Evolutionary conservation across 2,888 invertebrate genomes (phyloP), one percentile per base, ranked within the genome.

Genomic region (Ichneumon xanthorius): DNA sequence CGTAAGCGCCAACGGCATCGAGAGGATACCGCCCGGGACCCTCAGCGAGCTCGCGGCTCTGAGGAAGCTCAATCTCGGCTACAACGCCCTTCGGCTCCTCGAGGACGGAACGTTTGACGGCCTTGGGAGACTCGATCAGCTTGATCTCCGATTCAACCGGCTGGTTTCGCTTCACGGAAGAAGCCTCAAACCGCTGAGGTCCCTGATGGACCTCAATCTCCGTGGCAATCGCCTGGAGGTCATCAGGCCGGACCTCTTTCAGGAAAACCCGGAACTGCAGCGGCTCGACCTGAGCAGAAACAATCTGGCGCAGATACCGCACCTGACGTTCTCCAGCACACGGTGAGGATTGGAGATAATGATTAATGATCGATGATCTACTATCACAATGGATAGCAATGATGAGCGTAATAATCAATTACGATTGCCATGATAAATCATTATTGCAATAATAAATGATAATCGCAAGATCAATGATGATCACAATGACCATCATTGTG

Each of bases 91-190:
- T 67, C 95, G 96, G 85, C 94, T 95, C 81, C 92, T 98, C 65
- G 97, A 97, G 87, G 95, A 96, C 82, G 95, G 95, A 5, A 95
- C 96, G 0, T 96, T 98, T 85, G 95, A 95, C 67, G 97, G 97
- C 55, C 94, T 98, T 58, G 94, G 95, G 45, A 95, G 96, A 67
- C 92, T 98, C 76, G 97, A 98, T 94, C 94, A 96, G 86, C 93
- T 98, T 65, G 97, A 98, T 91, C 92, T 98, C 61, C 96, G 96
- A 88, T 96, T 96, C 82, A 98, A 98, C 93, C 95, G 96, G 91
- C 95, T 98, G 72, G 94, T 95, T 19, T 95, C 95, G n/a, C 93
- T 97, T 63, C 96, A 96, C 92, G 95, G 96, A 76, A 95, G 96
- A 88, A 95, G 96, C 72, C 95, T 98, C 30, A 95, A 95, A 76